These are phyloP conservation scores for Picus viridis DNA, from an alignment of 2,797 vertebrate species.

Conservation along the genomic window DNA sequence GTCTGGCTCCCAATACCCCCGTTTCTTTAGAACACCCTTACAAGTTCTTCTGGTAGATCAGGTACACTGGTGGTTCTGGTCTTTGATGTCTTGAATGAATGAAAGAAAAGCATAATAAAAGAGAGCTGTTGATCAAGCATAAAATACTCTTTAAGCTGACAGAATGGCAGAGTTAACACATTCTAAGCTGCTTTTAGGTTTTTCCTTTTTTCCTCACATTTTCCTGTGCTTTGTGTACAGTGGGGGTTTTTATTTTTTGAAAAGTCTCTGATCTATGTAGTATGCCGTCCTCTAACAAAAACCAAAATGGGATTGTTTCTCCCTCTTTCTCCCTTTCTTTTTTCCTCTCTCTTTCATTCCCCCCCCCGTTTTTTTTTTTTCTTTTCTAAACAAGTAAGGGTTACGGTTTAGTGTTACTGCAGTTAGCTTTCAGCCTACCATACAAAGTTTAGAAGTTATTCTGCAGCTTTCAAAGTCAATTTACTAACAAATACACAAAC, in stretches of 20 bases:
- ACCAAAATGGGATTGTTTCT: slow-evolving; percentile 84
- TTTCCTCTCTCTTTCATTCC: slow-evolving; percentile 36
- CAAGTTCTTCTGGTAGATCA: slow-evolving; percentile 84
- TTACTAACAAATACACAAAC: slow-evolving; percentile 64
- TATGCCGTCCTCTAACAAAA: slow-evolving; percentile 84
- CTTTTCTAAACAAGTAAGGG: slow-evolving; percentile 12
- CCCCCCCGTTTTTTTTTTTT: background rate
- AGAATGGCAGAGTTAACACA: slow-evolving; percentile 89
- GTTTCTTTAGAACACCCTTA: slow-evolving; percentile 86
- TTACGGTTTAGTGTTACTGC: slow-evolving; percentile 38
- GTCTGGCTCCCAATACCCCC: slow-evolving; percentile 82
- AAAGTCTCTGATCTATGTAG: slow-evolving; percentile 87
- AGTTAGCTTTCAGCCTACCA: slow-evolving; percentile 39
- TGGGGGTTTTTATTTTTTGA: slow-evolving; percentile 84
- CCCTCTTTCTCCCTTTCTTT: slow-evolving; percentile 71
- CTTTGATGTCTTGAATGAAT: slow-evolving; percentile 89
- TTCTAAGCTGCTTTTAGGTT: slow-evolving; percentile 87
- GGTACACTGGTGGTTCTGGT: slow-evolving; percentile 83
- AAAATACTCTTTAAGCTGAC: slow-evolving; percentile 90
- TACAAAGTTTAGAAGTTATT: slow-evolving; percentile 64
- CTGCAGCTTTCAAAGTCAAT: slow-evolving; percentile 63
- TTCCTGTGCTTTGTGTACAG: slow-evolving; percentile 88
- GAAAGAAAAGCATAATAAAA: slow-evolving; percentile 88
- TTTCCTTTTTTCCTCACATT: slow-evolving; percentile 80
- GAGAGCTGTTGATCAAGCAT: slow-evolving; percentile 89